A percentile compares a stretch with the other conserved stretches of the same genome.
Evolutionary conservation across 2,888 invertebrate species (phyloP).

Genomic region (Germaria angustata): DNA sequence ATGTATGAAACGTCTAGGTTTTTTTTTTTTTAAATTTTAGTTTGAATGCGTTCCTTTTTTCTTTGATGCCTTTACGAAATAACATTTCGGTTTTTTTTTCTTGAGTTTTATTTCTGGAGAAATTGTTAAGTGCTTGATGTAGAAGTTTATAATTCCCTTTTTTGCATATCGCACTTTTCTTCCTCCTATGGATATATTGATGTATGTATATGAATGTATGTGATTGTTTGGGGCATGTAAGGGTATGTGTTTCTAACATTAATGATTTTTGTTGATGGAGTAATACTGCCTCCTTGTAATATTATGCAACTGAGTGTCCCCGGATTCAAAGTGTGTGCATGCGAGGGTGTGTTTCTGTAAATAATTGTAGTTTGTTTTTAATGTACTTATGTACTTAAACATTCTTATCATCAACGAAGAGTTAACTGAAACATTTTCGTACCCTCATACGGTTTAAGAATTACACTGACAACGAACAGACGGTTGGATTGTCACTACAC

Average conservation of each 20-base stretch:
- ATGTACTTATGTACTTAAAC: conserved; percentile 65
- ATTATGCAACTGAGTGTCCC: conserved; percentile 22
- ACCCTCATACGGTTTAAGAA: conserved; percentile 45
- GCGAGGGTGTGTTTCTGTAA: neutral
- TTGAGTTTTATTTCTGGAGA: conserved; percentile 39
- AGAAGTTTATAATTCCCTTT: conserved; percentile 49
- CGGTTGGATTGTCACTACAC: neutral
- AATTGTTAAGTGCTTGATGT: conserved; percentile 58
- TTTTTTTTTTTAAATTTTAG: conserved; percentile 39
- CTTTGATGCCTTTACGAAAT: conserved; percentile 16
- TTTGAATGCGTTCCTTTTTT: conserved; percentile 19
- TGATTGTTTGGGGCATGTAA: conserved; percentile 11
- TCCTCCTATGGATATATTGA: neutral
- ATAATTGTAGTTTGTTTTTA: conserved; percentile 62
- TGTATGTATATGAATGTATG: neutral
- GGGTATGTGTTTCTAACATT: conserved; percentile 52
- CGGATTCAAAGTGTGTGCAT: neutral
- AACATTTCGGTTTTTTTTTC: conserved; percentile 8
- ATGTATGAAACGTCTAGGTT: conserved; percentile 6
- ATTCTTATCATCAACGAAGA: conserved; percentile 65
- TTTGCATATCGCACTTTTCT: conserved; percentile 4
- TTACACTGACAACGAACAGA: neutral
- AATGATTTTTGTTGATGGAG: conserved; percentile 50
- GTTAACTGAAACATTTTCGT: conserved; percentile 61
- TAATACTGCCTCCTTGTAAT: conserved; percentile 31